Percentiles rank a stretch among this genome's conserved stretches.
phyloP scores from a whole-genome alignment of 2,797 vertebrate species.

The Hemitrygon akajei region DNA sequence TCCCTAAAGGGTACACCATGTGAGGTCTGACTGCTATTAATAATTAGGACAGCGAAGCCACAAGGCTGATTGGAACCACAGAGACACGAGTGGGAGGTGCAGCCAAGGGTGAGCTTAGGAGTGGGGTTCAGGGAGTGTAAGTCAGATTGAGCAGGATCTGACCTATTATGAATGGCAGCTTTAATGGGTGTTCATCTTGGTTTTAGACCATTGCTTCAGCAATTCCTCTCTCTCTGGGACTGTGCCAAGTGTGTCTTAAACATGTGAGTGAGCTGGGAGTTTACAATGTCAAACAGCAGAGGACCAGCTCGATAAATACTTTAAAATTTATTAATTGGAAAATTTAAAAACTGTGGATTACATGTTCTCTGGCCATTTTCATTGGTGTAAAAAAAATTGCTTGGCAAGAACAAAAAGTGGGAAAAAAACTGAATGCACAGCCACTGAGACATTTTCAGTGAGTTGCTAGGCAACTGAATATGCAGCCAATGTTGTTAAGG shows the following conservation, averaged over 20 bases:
- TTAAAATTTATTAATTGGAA: background rate
- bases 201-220: background rate
- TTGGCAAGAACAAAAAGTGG: background rate
- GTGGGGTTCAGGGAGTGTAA: too few relatives aligned
- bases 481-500: constrained; percentile 14
- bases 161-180: background rate
- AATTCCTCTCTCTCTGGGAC: background rate
- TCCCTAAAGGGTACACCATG: too few relatives aligned
- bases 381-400: background rate
- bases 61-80: too few relatives aligned
- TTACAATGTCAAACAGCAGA: constrained; percentile 1
- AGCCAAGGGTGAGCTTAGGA: too few relatives aligned
- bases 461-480: constrained; percentile 33
- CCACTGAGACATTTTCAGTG: constrained; percentile 15
- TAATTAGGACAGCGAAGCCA: too few relatives aligned
- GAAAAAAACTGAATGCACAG: background rate
- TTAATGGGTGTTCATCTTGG: too few relatives aligned
- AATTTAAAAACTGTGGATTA: background rate
- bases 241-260: background rate
- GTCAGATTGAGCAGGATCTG: too few relatives aligned
- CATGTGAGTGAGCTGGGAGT: background rate
- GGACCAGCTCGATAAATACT: background rate
- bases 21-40: too few relatives aligned
- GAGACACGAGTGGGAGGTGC: too few relatives aligned
- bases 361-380: background rate